Base-by-base conservation (phyloP, 2,113 vertebrate genomes). In the Maccullochella peelii region DNA sequence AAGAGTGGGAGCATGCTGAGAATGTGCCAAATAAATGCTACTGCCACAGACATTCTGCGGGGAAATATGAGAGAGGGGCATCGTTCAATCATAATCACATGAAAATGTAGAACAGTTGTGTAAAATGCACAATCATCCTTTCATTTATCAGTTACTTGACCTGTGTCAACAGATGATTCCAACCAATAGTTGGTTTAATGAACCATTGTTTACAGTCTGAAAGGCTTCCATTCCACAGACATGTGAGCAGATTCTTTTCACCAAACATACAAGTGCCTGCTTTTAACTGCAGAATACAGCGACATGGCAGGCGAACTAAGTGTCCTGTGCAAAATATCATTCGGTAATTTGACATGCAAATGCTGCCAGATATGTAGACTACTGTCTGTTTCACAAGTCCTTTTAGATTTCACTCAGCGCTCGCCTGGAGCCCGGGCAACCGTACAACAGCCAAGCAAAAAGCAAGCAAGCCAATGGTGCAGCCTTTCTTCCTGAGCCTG, bases 1-100 rank as follows among this genome's bases (percentile, higher is more conserved):
- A 93, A 89, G 88, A 92, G 91, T 91, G 89, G 90, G 94, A 94
- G 92, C 91, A 92, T 70, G 91, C 89, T 88, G 89, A 91, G 93
- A 94, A 94, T 90, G 91, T 91, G 93, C 93, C 92, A 93, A 91
- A 93, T 90, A 93, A 95, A 94, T 93, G 86, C 85, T 87, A 79
- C 88, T 73, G 87, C 91, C 89, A 90, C 92, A 93, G 86, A 87
- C 86, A 82, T 85, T 86, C 87, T 88, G 89, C 76, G 49, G 87
- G 88, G 90, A 89, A 87, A 92, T 84, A 91, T 74, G 79, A 90
- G 87, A 84, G 85, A 87, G 85, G 85, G 73, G 84, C 89, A 89
- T 73, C 80, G 27, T 44, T 92, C 87, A 79, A 79, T 65, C 68
- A 54, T 76, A 88, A 86, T 87, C 86, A 62, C 0, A 81, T 44